phyloP scores from a whole-genome alignment of 2,113 vertebrate species.

The Cynopterus brachyotis region DNA sequence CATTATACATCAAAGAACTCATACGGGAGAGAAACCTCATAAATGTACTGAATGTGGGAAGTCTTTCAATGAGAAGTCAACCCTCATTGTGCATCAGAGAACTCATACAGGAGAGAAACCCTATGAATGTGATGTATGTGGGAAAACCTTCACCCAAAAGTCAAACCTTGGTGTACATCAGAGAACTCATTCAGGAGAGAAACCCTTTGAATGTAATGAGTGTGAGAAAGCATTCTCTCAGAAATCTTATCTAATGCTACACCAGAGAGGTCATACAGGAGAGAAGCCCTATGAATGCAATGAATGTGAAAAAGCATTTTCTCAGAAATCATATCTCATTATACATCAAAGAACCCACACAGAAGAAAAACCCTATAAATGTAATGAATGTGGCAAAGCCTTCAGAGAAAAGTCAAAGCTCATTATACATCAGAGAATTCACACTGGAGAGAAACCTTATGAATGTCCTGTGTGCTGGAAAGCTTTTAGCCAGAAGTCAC shows the following conservation, averaged over 20 bases:
- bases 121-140: conserved; percentile 87
- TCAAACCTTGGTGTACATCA: conserved; percentile 88
- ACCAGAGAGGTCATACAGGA: conserved; percentile 79
- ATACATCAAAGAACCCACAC: conserved; percentile 85
- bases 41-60: conserved; percentile 79
- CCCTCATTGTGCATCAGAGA: conserved; percentile 82
- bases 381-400: conserved; percentile 76
- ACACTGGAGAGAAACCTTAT: conserved; percentile 78
- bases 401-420: conserved; percentile 76
- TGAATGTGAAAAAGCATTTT: conserved; percentile 91
- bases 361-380: conserved; percentile 76
- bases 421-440: conserved; percentile 74
- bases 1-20: conserved; percentile 77
- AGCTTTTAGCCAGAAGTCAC: conserved; percentile 81
- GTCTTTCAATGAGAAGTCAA: conserved; percentile 84
- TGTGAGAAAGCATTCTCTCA: conserved; percentile 84
- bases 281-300: conserved; percentile 80
- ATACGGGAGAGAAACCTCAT: conserved; percentile 79
- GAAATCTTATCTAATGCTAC: conserved; percentile 81
- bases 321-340: conserved; percentile 89
- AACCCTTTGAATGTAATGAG: conserved; percentile 80
- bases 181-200: conserved; percentile 84
- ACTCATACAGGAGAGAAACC: conserved; percentile 88
- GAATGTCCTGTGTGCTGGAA: conserved; percentile 80
- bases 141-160: conserved; percentile 89